Evolutionary conservation across 2,113 vertebrate species (phyloP).

Genomic region (Embiotoca jacksoni): DNA sequence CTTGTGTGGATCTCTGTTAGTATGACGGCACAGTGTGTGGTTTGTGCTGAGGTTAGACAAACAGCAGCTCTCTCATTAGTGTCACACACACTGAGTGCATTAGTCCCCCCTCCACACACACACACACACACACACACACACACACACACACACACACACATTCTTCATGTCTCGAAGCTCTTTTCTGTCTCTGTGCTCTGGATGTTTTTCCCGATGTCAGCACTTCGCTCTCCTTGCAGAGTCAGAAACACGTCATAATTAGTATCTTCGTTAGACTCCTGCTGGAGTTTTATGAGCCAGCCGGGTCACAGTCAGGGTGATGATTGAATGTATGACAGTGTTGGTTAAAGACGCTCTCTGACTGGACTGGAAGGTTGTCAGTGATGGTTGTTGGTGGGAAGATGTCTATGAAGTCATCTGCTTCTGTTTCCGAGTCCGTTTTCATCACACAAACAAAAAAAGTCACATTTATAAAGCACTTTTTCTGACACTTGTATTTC

Average conservation of each 20-base stretch:
- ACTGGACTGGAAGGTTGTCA: too few species aligned
- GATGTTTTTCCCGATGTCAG: not conserved
- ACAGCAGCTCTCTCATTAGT: conserved; percentile 70
- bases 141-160: conserved; percentile 22
- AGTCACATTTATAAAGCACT: too few species aligned
- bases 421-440: not conserved
- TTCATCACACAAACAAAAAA: not conserved
- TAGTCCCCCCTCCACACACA: not conserved
- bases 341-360: too few species aligned
- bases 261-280: not conserved
- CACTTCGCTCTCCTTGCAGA: not conserved
- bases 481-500: not conserved
- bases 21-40: conserved; percentile 69
- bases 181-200: not conserved
- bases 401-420: not conserved
- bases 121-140: conserved; percentile 20
- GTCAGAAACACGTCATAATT: not conserved
- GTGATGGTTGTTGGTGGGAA: not conserved
- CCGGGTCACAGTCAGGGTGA: not conserved
- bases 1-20: conserved; percentile 53
- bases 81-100: conserved; percentile 37
- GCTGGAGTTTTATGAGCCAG: not conserved
- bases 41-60: conserved; percentile 72
- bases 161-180: conserved; percentile 31
- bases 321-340: too few species aligned